A percentile compares a stretch with the other conserved stretches of the same genome.
Evolutionary conservation across 2,888 invertebrate genomes (phyloP).

Genomic region (Maniola hyperantus): DNA sequence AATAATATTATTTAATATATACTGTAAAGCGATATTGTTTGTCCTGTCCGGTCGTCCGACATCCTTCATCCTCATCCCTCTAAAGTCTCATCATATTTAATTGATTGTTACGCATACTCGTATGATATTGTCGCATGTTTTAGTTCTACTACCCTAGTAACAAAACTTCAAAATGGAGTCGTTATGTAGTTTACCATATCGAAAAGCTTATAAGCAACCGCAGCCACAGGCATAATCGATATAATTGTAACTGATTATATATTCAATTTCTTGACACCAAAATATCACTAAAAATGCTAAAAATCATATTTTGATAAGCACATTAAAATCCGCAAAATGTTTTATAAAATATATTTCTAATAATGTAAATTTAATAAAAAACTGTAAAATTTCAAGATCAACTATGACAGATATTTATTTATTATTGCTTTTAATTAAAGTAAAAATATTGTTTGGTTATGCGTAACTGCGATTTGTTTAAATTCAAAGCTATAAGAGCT

Average conservation of each 20-base stretch:
- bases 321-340: constrained; percentile 10
- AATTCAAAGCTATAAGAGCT: neutral
- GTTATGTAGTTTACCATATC: neutral
- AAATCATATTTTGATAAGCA: neutral
- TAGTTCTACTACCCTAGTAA: neutral
- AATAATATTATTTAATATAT: constrained; percentile 14
- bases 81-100: no score
- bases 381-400: constrained; percentile 6
- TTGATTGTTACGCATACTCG: no score
- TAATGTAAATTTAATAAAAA: constrained; percentile 7
- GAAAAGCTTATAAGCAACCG: neutral
- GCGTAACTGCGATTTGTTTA: neutral
- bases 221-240: neutral
- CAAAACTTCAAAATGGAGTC: neutral
- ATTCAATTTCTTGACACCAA: neutral
- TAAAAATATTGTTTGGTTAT: neutral
- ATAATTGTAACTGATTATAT: neutral
- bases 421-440: constrained; percentile 9
- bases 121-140: neutral
- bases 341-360: constrained; percentile 11
- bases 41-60: neutral
- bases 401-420: neutral
- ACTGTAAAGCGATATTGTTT: constrained; percentile 11
- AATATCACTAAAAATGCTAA: constrained; percentile 9
- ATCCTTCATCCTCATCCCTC: no score